Base-by-base conservation (phyloP, 2,113 vertebrate species). In the Paratilapia polleni region DNA sequence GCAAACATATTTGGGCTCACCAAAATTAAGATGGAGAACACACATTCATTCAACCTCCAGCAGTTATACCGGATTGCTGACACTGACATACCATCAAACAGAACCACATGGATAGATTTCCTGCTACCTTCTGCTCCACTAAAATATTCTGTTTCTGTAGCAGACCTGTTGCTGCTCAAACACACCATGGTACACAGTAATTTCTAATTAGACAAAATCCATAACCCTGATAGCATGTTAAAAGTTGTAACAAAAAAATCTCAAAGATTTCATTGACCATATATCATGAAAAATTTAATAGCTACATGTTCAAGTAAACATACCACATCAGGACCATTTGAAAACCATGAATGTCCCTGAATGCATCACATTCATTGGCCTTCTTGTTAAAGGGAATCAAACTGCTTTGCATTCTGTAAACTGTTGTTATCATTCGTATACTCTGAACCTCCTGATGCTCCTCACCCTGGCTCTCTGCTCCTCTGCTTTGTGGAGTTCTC, bases 381-480 rank as follows among this genome's bases (percentile, higher is more conserved):
- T n/a, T 15, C 28, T 6, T 28, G 41, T 43, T 57, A 80, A 57
- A 68, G n/a, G 60, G 26, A 79, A 26, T 10, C 36, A 47, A 10
- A 43, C 15, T 3, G 4, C 49, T 56, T n/a, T 63, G 28, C 19
- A 24, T 43, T 77, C 58, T 52, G 47, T n/a, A 52, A 22, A 4
- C 20, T 38, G 19, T 10, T 20, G 10, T 31, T 3, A 4, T n/a
- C 1, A 10, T 12, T 49, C 24, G n/a, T 77, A 22, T 8, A 31
- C 20, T 54, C 28, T 66, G 28, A 34, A n/a, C 22, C 56, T 59
- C n/a, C 64, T 28, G 8, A 54, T 77, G 24, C 12, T 84, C n/a
- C 85, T 90, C 75, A 98, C 98, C 96, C 94, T 96, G 77, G 95
- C 83, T 2, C 93, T 94, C 63, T 95, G 94, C 28, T 96, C 96